Base-by-base conservation (phyloP, 2,113 vertebrate genomes). In the Triplophysa tibetana region DNA sequence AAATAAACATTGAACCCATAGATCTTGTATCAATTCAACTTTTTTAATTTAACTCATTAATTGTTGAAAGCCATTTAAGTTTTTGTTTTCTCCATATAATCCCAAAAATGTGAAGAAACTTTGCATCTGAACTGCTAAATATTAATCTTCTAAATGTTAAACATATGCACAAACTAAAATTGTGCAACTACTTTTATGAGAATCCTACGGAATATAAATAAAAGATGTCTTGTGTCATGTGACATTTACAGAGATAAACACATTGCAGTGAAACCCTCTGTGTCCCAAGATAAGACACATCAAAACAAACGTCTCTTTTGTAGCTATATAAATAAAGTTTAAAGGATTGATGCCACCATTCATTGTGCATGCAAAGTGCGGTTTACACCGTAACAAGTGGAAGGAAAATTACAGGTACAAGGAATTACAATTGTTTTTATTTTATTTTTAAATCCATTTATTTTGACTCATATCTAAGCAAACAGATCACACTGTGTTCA, bases 261-360 rank as follows among this genome's bases (percentile, higher is more conserved):
- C 63, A 88, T 86, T 89, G 91, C 84, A 81, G 87, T 75, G 83
- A 45, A 63, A 70, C 70, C 81, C 50, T 63, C 87, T 92, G 89
- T 78, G 66, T 78, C 69, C 75, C 2, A 54, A 89, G 91, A 92
- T 92, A 92, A 92, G 77, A 70, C n/a, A 45, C 17, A 54, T 43
- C 23, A 14, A 76, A 66, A 33, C 77, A 79, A 82, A 73, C 23
- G 62, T 48, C 80, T 75, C 63, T 84, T 63, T 4, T 62, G 69
- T 68, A 29, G 58, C 70, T 56, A 14, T 45, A 65, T 78, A 81
- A 81, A 83, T 70, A 23, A 50, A 38, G 64, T 70, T 81, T 83
- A 75, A 56, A 81, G 50, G 26, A 65, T 21, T 74, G 69, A 73
- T 61, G 26, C 77, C 68, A 77, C 1, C 12, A 38, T 4, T 26